A percentile compares a stretch with the other conserved stretches of the same genome.
phyloP scores from a whole-genome alignment of 2,113 vertebrate species.

The Amblyopsis rosae region DNA sequence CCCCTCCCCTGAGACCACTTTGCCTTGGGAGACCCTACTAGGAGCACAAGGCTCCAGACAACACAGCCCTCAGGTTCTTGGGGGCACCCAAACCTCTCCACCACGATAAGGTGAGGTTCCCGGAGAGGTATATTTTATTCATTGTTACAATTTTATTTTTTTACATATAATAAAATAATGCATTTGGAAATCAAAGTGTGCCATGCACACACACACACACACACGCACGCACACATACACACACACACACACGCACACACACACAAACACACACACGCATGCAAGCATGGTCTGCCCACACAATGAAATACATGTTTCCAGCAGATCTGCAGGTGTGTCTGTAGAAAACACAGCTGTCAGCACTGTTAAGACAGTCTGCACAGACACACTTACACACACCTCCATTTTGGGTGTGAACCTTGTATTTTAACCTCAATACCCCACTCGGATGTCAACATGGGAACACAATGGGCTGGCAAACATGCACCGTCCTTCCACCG shows the following conservation, averaged over 20 bases:
- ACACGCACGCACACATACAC: slow-evolving; percentile 6
- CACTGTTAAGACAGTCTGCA: not conserved
- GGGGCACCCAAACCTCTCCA: too few relatives aligned
- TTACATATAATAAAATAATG: not conserved
- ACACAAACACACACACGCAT: slow-evolving; percentile 8
- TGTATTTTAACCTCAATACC: slow-evolving; percentile 20
- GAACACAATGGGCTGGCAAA: not conserved
- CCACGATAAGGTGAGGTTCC: too few relatives aligned
- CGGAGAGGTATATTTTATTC: not conserved
- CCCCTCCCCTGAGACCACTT: too few relatives aligned
- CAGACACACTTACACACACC: not conserved
- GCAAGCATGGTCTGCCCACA: slow-evolving; percentile 1
- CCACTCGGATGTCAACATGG: slow-evolving; percentile 5
- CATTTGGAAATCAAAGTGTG: not conserved
- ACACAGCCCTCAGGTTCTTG: too few relatives aligned
- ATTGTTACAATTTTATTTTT: not conserved
- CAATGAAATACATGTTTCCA: not conserved
- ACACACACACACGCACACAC: not conserved
- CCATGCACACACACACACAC: slow-evolving; percentile 2
- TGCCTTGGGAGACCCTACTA: too few relatives aligned
- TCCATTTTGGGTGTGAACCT: slow-evolving; percentile 12
- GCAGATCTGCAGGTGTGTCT: not conserved
- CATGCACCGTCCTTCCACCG: not conserved
- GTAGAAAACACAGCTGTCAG: not conserved
- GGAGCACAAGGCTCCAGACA: too few relatives aligned